phyloP scores from a whole-genome alignment of 2,888 invertebrate species.

The Falcaria lacertinaria region DNA sequence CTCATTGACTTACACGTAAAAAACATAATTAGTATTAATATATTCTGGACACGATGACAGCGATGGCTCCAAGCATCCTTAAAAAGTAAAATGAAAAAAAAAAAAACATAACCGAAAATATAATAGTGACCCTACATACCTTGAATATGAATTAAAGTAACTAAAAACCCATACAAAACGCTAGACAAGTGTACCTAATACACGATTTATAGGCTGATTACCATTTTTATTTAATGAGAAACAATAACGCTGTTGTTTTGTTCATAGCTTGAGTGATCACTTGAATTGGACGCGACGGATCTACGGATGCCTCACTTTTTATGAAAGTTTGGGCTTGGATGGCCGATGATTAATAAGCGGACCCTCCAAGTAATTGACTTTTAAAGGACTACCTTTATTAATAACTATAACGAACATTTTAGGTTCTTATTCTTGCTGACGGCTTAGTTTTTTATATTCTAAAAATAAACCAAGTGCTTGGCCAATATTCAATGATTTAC shows the following conservation, averaged over 20 bases:
- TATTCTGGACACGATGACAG: slow-evolving; percentile 59
- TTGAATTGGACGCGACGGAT: slow-evolving; percentile 40
- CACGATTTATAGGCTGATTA: slow-evolving; percentile 55
- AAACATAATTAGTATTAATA: slow-evolving; percentile 60
- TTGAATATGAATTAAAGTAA: slow-evolving; percentile 65
- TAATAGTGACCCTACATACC: slow-evolving; percentile 50
- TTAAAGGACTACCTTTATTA: neutral
- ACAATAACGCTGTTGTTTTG: slow-evolving; percentile 50
- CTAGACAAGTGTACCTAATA: slow-evolving; percentile 59
- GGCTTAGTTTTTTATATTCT: neutral
- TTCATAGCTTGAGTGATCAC: slow-evolving; percentile 42
- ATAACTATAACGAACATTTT: no score
- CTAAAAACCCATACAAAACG: slow-evolving; percentile 40
- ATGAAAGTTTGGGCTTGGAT: neutral
- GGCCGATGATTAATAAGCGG: neutral
- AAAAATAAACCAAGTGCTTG: neutral
- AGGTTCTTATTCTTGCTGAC: neutral
- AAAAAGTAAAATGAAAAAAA: slow-evolving; percentile 37
- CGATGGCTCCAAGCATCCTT: slow-evolving; percentile 39
- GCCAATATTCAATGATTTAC: neutral
- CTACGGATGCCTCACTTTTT: slow-evolving; percentile 15
- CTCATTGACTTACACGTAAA: slow-evolving; percentile 45
- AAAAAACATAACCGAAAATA: slow-evolving; percentile 44
- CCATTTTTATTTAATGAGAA: slow-evolving; percentile 59
- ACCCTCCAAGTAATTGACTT: neutral